A percentile compares a stretch with the other conserved stretches of the same genome.
These are phyloP conservation scores for Protobothrops mucrosquamatus DNA, from an alignment of 2,113 vertebrate species.

Conservation along the genomic window DNA sequence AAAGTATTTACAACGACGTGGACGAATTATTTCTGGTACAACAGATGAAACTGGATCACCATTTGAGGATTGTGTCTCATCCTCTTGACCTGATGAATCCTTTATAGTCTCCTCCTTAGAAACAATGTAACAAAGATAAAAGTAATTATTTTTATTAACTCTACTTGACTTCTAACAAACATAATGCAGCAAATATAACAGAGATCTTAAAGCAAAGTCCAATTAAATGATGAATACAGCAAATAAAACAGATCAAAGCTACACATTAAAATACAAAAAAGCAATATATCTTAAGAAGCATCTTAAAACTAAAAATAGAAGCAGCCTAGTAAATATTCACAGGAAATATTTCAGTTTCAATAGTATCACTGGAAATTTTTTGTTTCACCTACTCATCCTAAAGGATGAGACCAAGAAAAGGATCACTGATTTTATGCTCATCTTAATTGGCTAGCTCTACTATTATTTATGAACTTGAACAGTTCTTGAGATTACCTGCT, in stretches of 20 bases:
- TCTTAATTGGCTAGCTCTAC: not conserved
- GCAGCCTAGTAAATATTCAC: not conserved
- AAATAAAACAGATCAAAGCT: not conserved
- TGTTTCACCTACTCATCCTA: not conserved
- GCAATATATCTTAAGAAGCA: not conserved
- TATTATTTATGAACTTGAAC: not conserved
- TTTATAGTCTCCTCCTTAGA: constrained; percentile 82
- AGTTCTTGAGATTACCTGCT: not conserved
- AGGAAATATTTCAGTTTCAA: not conserved
- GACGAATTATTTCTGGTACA: constrained; percentile 84
- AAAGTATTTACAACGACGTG: constrained; percentile 90
- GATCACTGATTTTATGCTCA: not conserved
- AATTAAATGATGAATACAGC: not conserved
- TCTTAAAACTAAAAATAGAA: not conserved
- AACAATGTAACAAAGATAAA: constrained; percentile 11
- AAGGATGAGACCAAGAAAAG: not conserved
- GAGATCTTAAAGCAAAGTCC: not conserved
- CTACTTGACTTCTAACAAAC: not conserved
- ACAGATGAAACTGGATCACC: constrained; percentile 81
- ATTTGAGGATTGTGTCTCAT: constrained; percentile 79
- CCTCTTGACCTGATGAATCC: constrained; percentile 78
- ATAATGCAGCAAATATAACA: not conserved
- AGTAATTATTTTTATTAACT: not conserved
- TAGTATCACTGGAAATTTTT: not conserved
- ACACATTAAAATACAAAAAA: not conserved